Evolutionary conservation across 2,797 vertebrate genomes (phyloP).

Genomic region (Sitta carolinensis): DNA sequence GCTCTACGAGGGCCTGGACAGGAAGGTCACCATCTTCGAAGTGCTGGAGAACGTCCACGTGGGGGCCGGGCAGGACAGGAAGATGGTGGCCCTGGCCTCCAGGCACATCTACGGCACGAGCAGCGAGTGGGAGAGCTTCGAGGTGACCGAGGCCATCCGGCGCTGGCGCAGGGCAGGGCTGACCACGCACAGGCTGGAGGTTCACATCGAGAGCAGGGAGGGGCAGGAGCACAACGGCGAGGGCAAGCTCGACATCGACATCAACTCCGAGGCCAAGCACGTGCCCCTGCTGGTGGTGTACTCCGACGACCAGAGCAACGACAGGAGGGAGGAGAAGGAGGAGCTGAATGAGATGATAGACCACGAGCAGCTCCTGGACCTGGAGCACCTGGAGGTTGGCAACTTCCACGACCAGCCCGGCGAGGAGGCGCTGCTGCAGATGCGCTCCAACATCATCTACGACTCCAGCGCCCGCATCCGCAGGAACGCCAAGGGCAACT

Average conservation of each 20-base stretch:
- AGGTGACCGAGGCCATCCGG: slow-evolving; percentile 86
- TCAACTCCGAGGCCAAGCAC: slow-evolving; percentile 86
- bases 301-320: slow-evolving; percentile 91
- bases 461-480: slow-evolving; percentile 91
- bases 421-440: slow-evolving; percentile 91
- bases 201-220: slow-evolving; percentile 86
- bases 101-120: slow-evolving; percentile 87
- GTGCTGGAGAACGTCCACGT: slow-evolving; percentile 68
- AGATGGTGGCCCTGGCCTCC: slow-evolving; percentile 81
- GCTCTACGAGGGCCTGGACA: slow-evolving; percentile 85
- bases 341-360: slow-evolving; percentile 94
- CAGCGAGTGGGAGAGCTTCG: slow-evolving; percentile 93
- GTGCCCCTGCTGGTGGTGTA: slow-evolving; percentile 93
- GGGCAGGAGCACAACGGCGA: slow-evolving; percentile 46
- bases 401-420: slow-evolving; percentile 78
- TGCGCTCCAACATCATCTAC: slow-evolving; percentile 95
- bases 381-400: slow-evolving; percentile 76
- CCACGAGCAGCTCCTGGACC: slow-evolving; percentile 83
- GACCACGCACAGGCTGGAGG: slow-evolving; percentile 87
- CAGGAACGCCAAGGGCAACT: slow-evolving; percentile 93
- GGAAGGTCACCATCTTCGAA: slow-evolving; percentile 91
- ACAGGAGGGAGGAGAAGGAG: slow-evolving; percentile 85
- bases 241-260: slow-evolving; percentile 88
- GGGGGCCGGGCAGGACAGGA: slow-evolving; percentile 52
- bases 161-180: slow-evolving; percentile 85